phyloP scores from a whole-genome alignment of 2,113 vertebrate genomes.

The Peromyscus polionotus region DNA sequence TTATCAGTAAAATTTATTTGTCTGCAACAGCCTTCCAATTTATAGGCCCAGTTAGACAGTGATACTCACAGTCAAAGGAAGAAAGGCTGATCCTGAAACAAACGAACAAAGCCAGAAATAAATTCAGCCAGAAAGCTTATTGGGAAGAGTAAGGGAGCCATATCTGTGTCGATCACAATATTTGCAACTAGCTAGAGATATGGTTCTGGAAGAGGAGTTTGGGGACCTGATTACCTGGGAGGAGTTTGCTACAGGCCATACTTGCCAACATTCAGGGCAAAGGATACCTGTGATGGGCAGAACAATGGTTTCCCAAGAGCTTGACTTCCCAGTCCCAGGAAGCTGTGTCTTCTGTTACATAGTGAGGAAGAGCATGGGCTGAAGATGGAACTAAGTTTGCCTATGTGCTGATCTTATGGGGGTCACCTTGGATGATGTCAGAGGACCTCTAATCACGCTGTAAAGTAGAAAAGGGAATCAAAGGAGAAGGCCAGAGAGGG shows the following conservation, averaged over 20 bases:
- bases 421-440: neutral
- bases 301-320: neutral
- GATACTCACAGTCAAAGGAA: conserved; percentile 8
- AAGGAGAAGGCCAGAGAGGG: neutral
- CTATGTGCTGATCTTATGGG: neutral
- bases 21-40: conserved; percentile 49
- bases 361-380: neutral
- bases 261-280: neutral
- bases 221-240: conserved; percentile 11
- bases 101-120: conserved; percentile 2
- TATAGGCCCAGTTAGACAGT: conserved; percentile 40
- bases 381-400: neutral
- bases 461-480: neutral
- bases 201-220: conserved; percentile 33
- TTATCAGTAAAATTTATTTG: conserved; percentile 67
- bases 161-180: neutral
- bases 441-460: neutral
- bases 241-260: neutral
- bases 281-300: neutral
- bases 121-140: neutral
- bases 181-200: neutral
- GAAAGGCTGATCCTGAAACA: neutral
- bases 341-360: neutral
- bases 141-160: neutral
- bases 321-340: neutral